Percentiles rank a stretch among this genome's conserved stretches.
These are phyloP conservation scores for Corvus cornix DNA, from an alignment of 2,113 vertebrate species.

Conservation along the genomic window DNA sequence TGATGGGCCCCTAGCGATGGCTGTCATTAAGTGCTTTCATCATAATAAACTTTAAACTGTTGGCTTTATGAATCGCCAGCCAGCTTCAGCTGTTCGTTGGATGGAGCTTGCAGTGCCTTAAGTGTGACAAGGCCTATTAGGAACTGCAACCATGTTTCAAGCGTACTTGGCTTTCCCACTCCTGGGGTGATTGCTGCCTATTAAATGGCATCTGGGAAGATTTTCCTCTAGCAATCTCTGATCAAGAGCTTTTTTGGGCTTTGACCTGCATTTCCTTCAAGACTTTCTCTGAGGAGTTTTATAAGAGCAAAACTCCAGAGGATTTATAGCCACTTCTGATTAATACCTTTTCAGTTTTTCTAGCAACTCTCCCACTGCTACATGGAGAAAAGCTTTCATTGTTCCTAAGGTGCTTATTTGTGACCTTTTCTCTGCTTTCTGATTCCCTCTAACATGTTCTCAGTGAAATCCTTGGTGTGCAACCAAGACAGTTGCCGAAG, in stretches of 20 bases:
- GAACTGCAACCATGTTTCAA: constrained; percentile 87
- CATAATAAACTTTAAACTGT: constrained; percentile 93
- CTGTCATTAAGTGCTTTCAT: constrained; percentile 91
- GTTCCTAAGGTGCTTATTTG: constrained; percentile 83
- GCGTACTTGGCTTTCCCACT: constrained; percentile 84
- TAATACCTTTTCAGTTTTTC: constrained; percentile 85
- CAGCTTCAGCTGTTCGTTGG: constrained; percentile 85
- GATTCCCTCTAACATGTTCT: constrained; percentile 78
- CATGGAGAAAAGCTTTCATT: constrained; percentile 83
- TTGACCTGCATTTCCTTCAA: constrained; percentile 88
- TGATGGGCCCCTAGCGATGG: constrained; percentile 86
- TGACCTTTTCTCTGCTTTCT: constrained; percentile 82
- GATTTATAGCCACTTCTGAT: constrained; percentile 89
- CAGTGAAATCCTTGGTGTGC: constrained; percentile 77
- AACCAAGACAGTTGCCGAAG: constrained; percentile 77
- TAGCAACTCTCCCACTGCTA: constrained; percentile 81
- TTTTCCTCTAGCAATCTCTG: constrained; percentile 87
- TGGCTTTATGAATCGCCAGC: constrained; percentile 89
- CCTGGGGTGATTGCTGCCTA: constrained; percentile 88
- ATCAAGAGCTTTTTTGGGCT: constrained; percentile 89
- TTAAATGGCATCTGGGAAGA: constrained; percentile 86
- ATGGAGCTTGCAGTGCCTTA: constrained; percentile 84
- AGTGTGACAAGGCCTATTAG: constrained; percentile 90
- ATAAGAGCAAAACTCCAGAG: constrained; percentile 87
- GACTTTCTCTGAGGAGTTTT: constrained; percentile 87